A percentile compares a stretch with the other conserved stretches of the same genome.
These are phyloP conservation scores for Euclidia mi DNA, from an alignment of 2,888 invertebrate species.

Conservation along the genomic window DNA sequence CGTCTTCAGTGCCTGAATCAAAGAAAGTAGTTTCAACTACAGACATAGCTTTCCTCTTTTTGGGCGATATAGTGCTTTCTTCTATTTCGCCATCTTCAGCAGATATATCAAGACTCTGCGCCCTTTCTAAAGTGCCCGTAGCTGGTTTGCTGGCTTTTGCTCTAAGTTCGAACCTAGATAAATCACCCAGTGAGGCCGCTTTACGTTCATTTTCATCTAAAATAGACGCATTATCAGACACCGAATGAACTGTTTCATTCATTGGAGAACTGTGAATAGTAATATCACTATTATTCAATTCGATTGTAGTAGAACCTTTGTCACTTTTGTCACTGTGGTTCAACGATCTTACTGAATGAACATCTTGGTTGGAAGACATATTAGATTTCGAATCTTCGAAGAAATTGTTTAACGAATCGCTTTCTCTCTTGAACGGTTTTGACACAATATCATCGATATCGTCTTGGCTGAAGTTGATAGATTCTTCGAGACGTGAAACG, in stretches of 20 bases:
- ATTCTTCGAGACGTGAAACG: constrained; percentile 77
- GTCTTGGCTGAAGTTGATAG: constrained; percentile 84
- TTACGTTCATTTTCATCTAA: constrained; percentile 92
- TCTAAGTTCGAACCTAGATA: constrained; percentile 91
- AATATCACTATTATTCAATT: constrained; percentile 93
- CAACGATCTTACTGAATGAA: constrained; percentile 81
- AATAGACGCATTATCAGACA: constrained; percentile 83
- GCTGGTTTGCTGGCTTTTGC: constrained; percentile 83
- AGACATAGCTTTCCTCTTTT: constrained; percentile 92
- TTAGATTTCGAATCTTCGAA: constrained; percentile 86
- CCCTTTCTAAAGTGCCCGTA: constrained; percentile 92
- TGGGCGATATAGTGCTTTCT: constrained; percentile 85
- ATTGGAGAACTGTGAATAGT: constrained; percentile 93
- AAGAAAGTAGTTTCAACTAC: constrained; percentile 85
- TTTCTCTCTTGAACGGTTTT: constrained; percentile 86
- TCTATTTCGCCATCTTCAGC: constrained; percentile 84
- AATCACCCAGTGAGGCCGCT: constrained; percentile 94
- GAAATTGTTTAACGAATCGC: constrained; percentile 85
- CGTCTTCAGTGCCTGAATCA: constrained; percentile 80
- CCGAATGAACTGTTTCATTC: constrained; percentile 83
- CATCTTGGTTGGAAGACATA: constrained; percentile 84
- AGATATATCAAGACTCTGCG: constrained; percentile 95
- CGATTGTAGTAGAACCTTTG: constrained; percentile 91
- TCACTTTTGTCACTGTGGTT: constrained; percentile 87
- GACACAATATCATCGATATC: constrained; percentile 88